Evolutionary conservation across 2,888 invertebrate genomes (phyloP).

Genomic region (Tachina grossa): DNA sequence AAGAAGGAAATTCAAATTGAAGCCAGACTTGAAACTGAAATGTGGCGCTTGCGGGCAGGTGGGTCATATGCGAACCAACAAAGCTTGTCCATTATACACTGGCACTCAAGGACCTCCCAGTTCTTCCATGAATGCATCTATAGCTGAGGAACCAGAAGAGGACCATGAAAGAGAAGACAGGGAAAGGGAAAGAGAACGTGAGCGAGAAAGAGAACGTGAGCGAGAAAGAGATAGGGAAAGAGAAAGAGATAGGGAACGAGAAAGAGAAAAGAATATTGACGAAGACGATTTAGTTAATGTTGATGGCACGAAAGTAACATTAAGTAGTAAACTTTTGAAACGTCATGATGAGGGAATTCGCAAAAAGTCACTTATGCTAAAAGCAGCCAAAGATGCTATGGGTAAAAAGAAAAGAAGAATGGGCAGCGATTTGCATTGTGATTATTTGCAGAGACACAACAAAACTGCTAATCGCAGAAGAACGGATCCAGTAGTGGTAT

Average conservation of each 20-base stretch:
- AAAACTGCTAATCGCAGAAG: constrained; percentile 94
- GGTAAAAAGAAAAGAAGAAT: constrained; percentile 87
- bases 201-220: constrained; percentile 83
- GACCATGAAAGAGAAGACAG: constrained; percentile 84
- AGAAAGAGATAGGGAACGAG: constrained; percentile 84
- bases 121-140: constrained; percentile 87
- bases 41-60: constrained; percentile 97
- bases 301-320: constrained; percentile 96
- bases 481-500: constrained; percentile 97
- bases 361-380: constrained; percentile 89
- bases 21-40: constrained; percentile 94
- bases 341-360: constrained; percentile 93
- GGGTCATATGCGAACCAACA: constrained; percentile 90
- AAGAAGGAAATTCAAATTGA: constrained; percentile 92
- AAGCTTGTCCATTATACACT: constrained; percentile 97
- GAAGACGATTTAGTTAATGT: constrained; percentile 95
- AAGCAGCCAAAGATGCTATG: constrained; percentile 90
- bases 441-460: constrained; percentile 92
- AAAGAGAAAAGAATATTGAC: constrained; percentile 86
- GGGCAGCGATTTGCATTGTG: constrained; percentile 89
- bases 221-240: constrained; percentile 85
- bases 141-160: constrained; percentile 91
- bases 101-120: constrained; percentile 85
- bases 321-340: constrained; percentile 94
- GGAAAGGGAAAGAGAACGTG: constrained; percentile 86